Conservation (phyloP, 2,888 invertebrate genomes). For the Caenorhabditis afra region DNA sequence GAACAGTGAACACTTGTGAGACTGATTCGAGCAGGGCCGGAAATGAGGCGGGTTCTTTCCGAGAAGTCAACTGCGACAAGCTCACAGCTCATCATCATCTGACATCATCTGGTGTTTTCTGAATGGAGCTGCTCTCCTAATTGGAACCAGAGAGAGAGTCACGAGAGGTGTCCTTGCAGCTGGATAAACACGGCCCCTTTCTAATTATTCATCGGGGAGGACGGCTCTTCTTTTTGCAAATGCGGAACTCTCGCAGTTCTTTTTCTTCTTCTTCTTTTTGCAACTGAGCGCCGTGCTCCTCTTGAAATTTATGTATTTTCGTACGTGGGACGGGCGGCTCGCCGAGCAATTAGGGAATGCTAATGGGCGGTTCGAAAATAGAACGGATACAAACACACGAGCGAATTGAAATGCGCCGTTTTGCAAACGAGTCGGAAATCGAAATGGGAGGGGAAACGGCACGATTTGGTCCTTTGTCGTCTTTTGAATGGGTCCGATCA, state of each 20-base stretch:
- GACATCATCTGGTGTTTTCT: slow-evolving; percentile 29
- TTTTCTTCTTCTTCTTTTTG: background rate
- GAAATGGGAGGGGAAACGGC: background rate
- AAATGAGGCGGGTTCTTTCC: background rate
- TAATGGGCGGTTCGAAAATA: slow-evolving; percentile 33
- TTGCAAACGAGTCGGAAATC: slow-evolving; percentile 6
- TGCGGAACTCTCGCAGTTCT: slow-evolving; percentile 9
- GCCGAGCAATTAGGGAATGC: slow-evolving; percentile 42
- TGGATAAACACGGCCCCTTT: slow-evolving; percentile 20
- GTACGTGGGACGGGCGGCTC: background rate
- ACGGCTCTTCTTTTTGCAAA: slow-evolving; percentile 3
- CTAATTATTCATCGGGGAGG: slow-evolving; percentile 19
- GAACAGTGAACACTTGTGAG: slow-evolving; percentile 7
- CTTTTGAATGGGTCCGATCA: slow-evolving; percentile 10
- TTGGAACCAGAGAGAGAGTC: slow-evolving; percentile 19
- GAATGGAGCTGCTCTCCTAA: slow-evolving; percentile 3
- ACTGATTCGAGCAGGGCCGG: background rate
- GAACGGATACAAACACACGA: slow-evolving; percentile 3
- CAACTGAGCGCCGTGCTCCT: background rate
- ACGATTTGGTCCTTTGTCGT: slow-evolving; percentile 7
- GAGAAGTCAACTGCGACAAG: background rate
- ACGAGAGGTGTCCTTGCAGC: slow-evolving; percentile 28
- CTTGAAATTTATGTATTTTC: slow-evolving; percentile 43
- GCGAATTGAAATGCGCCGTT: slow-evolving; percentile 19
- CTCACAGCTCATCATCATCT: slow-evolving; percentile 14